Evolutionary conservation across 2,888 invertebrate species (phyloP).

Genomic region (Nomada goodeniana): DNA sequence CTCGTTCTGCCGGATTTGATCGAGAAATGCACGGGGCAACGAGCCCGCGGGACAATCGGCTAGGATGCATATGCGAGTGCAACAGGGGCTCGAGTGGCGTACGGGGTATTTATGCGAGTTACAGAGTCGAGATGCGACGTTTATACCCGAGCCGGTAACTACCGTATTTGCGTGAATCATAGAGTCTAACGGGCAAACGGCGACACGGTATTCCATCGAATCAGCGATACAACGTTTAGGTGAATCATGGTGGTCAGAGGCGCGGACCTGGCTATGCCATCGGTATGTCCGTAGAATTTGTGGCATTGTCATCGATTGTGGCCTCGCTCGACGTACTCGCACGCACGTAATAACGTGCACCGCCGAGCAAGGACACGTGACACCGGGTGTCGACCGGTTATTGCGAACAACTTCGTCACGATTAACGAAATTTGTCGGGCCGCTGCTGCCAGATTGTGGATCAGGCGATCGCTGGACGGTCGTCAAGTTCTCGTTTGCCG

Average conservation of each 20-base stretch:
- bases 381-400: neutral
- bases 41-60: neutral
- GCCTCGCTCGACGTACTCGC: conserved; percentile 13
- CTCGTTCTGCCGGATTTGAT: neutral
- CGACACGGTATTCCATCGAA: conserved; percentile 49
- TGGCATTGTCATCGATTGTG: conserved; percentile 65
- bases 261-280: conserved; percentile 42
- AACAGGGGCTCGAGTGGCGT: conserved; percentile 18
- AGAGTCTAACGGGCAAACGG: conserved; percentile 36
- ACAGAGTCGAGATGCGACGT: neutral
- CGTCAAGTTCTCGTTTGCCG: conserved; percentile 19
- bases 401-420: conserved; percentile 2
- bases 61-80: neutral
- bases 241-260: conserved; percentile 58
- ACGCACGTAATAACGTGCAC: conserved; percentile 39
- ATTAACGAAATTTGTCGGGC: conserved; percentile 18
- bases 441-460: neutral
- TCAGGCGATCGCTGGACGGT: neutral
- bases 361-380: conserved; percentile 18
- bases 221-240: conserved; percentile 55
- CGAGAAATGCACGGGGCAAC: neutral
- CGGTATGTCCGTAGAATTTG: conserved; percentile 64
- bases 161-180: conserved; percentile 30
- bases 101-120: conserved; percentile 19
- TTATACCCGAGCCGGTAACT: neutral